Evolutionary conservation across 2,797 vertebrate species (phyloP), one percentile per base, ranked within the genome.

Genomic region (Falco columbarius): DNA sequence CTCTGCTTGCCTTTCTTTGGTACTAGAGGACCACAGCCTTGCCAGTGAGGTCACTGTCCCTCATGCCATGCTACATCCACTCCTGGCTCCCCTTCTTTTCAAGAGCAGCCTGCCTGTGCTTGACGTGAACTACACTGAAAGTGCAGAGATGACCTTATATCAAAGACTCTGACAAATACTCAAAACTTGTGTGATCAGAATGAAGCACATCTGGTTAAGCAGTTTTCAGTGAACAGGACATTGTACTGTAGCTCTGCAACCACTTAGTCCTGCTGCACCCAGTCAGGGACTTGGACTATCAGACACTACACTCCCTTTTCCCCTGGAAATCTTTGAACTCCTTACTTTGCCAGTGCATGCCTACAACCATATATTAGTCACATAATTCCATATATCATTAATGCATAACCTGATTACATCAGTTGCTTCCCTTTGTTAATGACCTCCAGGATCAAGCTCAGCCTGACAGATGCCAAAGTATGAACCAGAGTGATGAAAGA

Each of bases 391-490:
- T 13, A 83, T 40, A 88, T 66, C 75, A 52, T 70, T 76, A 70
- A 55, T 19, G 30, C 24, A 82, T 34, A 76, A 80, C 14, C 5
- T 86, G n/a, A 81, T 89, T 70, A 73, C 36, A 67, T 70, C 30
- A 88, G 40, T 36, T 91, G 46, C 32, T 93, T 87, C 55, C 18
- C 51, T 63, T 88, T 59, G 14, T 68, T 90, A 66, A 74, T 74
- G 56, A 80, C 19, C 36, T 77, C 20, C 54, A 77, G 49, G 61
- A 81, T 77, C 65, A 77, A 77, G 54, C 54, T 89, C 84, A 87
- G 36, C 6, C 40, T 93, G 72, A 77, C 44, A 49, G n/a, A 63
- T 77, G 81, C 27, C 0, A 0, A 81, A 83, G 40, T 55, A 70
- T 44, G 66, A 80, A 82, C 51, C 7, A 73, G n/a, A 61, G 17